A percentile compares a stretch with the other conserved stretches of the same genome.
Conservation (phyloP, 2,888 invertebrate species). For the Stomorhina lunata region DNA sequence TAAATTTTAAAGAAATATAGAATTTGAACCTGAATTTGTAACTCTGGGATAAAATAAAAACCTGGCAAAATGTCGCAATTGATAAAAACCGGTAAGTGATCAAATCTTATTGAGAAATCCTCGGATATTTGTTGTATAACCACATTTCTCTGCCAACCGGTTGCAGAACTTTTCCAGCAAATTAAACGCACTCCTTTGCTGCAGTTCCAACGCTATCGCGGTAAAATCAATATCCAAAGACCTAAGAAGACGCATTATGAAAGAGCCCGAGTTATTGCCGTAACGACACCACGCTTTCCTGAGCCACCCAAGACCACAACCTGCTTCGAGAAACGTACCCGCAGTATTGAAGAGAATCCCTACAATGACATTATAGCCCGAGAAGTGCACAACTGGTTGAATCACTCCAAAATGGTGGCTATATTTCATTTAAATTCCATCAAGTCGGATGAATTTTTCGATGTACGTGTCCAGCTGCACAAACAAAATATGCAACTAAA, state of each 20-base stretch:
- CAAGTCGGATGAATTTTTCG: constrained; percentile 83
- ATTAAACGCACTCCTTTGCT: constrained; percentile 77
- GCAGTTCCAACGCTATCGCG: constrained; percentile 84
- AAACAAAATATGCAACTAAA: constrained; percentile 86
- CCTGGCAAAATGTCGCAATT: constrained; percentile 36
- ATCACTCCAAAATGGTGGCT: constrained; percentile 86
- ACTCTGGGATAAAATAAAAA: too few species aligned
- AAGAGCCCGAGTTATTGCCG: constrained; percentile 84
- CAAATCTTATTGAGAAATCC: background rate
- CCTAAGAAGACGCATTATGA: constrained; percentile 87
- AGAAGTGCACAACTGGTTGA: constrained; percentile 86
- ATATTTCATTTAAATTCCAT: constrained; percentile 88
- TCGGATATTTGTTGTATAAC: constrained; percentile 31
- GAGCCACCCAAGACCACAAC: constrained; percentile 81
- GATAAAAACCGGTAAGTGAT: constrained; percentile 51
- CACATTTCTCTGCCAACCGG: background rate
- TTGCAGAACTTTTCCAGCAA: constrained; percentile 45
- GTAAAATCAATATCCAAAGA: constrained; percentile 89
- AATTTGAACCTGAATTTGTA: background rate
- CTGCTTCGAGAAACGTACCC: constrained; percentile 80
- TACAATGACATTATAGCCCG: constrained; percentile 87
- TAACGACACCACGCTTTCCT: constrained; percentile 84
- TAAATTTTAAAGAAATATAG: background rate
- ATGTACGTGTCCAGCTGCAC: constrained; percentile 83
- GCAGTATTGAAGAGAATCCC: constrained; percentile 83